phyloP scores from a whole-genome alignment of 2,888 invertebrate species.

The Cryptocheilus praepositus region DNA sequence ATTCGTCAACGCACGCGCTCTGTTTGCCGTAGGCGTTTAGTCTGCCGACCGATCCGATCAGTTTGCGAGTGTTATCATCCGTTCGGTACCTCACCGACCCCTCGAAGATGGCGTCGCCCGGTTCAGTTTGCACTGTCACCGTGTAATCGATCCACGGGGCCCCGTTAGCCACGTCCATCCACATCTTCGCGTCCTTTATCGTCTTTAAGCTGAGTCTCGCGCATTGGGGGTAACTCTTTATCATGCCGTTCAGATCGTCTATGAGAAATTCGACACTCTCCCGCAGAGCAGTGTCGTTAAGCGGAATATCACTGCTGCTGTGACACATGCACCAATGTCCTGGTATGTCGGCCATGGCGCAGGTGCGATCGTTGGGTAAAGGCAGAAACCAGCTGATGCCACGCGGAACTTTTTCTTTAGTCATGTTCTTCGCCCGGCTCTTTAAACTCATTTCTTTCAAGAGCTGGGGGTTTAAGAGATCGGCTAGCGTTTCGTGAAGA shows the following conservation, averaged over 20 bases:
- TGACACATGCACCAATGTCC: slow-evolving; percentile 94
- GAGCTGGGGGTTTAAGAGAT: slow-evolving; percentile 79
- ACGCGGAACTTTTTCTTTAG: slow-evolving; percentile 67
- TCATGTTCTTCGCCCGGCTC: slow-evolving; percentile 68
- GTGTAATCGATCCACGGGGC: slow-evolving; percentile 79
- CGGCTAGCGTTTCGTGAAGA: slow-evolving; percentile 85
- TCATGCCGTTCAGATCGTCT: slow-evolving; percentile 80
- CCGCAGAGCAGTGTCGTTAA: slow-evolving; percentile 77
- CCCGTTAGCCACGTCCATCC: slow-evolving; percentile 61
- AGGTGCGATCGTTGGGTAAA: slow-evolving; percentile 84
- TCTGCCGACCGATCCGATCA: slow-evolving; percentile 86
- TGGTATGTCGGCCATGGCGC: slow-evolving; percentile 85
- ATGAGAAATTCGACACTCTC: slow-evolving; percentile 81
- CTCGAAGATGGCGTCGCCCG: slow-evolving; percentile 86
- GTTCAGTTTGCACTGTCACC: slow-evolving; percentile 80
- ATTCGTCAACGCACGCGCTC: slow-evolving; percentile 85
- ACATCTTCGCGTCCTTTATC: slow-evolving; percentile 82
- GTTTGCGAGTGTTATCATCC: slow-evolving; percentile 71
- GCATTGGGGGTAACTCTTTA: slow-evolving; percentile 81
- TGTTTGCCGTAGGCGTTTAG: slow-evolving; percentile 89
- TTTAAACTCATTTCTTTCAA: slow-evolving; percentile 73
- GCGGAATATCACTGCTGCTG: slow-evolving; percentile 78
- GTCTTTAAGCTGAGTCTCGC: slow-evolving; percentile 79
- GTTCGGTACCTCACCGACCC: slow-evolving; percentile 80
- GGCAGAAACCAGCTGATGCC: slow-evolving; percentile 87